These are phyloP conservation scores for Reticulitermes lucifugus DNA, from an alignment of 2,888 invertebrate genomes.

Conservation along the genomic window DNA sequence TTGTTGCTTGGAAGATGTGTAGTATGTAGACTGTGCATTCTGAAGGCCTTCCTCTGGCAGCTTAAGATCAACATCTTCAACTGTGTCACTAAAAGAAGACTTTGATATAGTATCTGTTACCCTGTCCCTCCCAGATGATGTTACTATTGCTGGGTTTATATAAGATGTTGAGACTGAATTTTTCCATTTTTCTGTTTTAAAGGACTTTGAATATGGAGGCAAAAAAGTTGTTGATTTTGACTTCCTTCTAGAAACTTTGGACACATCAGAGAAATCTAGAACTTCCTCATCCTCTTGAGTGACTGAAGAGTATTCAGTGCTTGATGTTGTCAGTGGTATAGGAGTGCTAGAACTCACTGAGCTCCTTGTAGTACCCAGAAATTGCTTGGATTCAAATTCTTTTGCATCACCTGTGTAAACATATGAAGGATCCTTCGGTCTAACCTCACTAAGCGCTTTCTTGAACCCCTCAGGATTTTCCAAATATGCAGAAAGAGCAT, in stretches of 20 bases:
- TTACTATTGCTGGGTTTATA: background rate
- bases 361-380: background rate
- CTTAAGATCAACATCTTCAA: background rate
- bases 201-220: background rate
- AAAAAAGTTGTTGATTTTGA: constrained; percentile 58
- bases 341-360: background rate
- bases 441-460: constrained; percentile 78
- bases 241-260: constrained; percentile 58
- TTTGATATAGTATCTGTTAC: background rate
- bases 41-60: constrained; percentile 15
- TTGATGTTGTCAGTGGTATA: background rate
- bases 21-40: constrained; percentile 8
- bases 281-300: constrained; percentile 79
- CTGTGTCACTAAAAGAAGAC: background rate
- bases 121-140: background rate
- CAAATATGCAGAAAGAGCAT: constrained; percentile 83
- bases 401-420: background rate
- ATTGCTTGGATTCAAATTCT: background rate
- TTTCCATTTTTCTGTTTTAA: background rate
- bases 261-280: constrained; percentile 80
- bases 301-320: constrained; percentile 57
- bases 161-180: background rate
- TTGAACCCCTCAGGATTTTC: constrained; percentile 87
- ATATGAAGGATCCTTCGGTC: constrained; percentile 74
- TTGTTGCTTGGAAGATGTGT: background rate